A percentile compares a stretch with the other conserved stretches of the same genome.
These are phyloP conservation scores for Meriones unguiculatus DNA, from an alignment of 2,113 vertebrate genomes.

Conservation along the genomic window DNA sequence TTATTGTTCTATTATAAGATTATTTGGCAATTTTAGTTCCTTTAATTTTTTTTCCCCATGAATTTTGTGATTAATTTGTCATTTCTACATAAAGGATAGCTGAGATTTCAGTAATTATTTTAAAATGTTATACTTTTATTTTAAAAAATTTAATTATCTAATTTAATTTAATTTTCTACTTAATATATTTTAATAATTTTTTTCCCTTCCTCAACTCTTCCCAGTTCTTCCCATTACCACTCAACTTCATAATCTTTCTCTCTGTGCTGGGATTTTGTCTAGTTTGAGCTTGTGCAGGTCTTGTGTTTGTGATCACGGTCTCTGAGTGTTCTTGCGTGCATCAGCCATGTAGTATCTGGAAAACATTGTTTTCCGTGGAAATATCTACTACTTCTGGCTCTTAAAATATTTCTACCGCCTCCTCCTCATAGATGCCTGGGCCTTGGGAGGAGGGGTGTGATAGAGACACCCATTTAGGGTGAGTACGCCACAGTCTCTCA, in stretches of 20 bases:
- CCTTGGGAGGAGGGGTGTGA: not conserved
- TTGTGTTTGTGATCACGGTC: not conserved
- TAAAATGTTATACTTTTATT: not conserved
- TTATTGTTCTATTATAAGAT: constrained; percentile 7
- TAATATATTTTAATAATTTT: not conserved
- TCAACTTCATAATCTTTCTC: not conserved
- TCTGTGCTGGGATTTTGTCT: not conserved
- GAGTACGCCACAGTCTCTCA: not conserved
- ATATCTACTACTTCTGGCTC: not conserved
- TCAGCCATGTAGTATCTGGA: not conserved
- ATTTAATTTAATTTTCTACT: not conserved
- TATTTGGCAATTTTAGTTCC: not conserved
- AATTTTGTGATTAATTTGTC: constrained; percentile 26
- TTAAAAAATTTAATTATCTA: not conserved
- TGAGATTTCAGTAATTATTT: not conserved
- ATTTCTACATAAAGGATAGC: not conserved
- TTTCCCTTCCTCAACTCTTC: not conserved
- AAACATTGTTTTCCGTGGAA: not conserved
- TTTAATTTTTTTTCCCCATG: not conserved
- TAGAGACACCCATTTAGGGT: not conserved
- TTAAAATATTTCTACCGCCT: not conserved
- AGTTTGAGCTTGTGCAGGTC: not conserved
- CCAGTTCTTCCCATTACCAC: not conserved
- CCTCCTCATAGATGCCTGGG: not conserved
- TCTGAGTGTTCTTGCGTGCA: not conserved